Conservation (phyloP, 2,113 vertebrate genomes). For the rat (Rattus norvegicus) region GRCr8 NC_086028.1:62190001-62190500, state of each 20-base stretch:
- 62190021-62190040: background rate
- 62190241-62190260: background rate
- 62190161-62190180: too few species aligned
- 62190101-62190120: too few species aligned
- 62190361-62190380: conserved; percentile 1
- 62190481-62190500: background rate
- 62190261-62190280: background rate
- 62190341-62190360: background rate
- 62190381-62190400: background rate
- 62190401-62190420: background rate
- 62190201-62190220: too few species aligned
- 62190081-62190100: too few species aligned
- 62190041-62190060: too few species aligned
- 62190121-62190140: too few species aligned
- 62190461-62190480: background rate
- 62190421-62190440: background rate
- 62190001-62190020: background rate
- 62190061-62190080: too few species aligned
- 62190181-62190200: too few species aligned
- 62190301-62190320: conserved; percentile 8
- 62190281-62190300: background rate
- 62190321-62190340: background rate
- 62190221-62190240: too few species aligned
- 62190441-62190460: background rate
- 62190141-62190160: too few species aligned